phyloP scores from a whole-genome alignment of 2,797 vertebrate genomes.

The Acomys russatus region DNA sequence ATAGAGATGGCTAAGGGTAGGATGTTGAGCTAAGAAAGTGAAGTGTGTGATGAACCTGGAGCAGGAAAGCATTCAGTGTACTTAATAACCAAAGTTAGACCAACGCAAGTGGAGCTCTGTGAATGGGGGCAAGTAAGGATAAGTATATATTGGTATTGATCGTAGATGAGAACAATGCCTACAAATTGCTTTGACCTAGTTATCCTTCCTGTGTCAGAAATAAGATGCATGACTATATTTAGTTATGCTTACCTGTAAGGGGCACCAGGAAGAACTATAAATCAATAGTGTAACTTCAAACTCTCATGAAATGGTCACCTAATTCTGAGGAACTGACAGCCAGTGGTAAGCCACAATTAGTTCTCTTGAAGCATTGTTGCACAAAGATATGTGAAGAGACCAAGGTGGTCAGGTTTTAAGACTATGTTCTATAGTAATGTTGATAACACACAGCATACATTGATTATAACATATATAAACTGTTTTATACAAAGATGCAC shows the following conservation, averaged over 20 bases:
- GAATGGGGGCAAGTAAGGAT: not conserved
- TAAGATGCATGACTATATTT: not conserved
- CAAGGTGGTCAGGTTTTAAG: not conserved
- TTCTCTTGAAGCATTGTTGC: not conserved
- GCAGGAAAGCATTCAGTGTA: not conserved
- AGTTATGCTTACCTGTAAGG: not conserved
- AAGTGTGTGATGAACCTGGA: not conserved
- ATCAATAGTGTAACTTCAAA: not conserved
- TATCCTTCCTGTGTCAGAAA: not conserved
- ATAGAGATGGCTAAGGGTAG: not conserved
- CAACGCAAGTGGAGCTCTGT: not conserved
- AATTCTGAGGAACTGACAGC: not conserved
- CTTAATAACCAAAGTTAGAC: not conserved
- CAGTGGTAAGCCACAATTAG: not conserved
- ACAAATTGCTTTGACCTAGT: constrained; percentile 18
- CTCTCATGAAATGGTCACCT: not conserved
- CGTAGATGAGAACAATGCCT: not conserved
- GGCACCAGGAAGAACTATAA: not conserved
- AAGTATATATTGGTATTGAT: not conserved
- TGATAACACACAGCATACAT: not conserved
- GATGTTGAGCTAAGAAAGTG: not conserved
- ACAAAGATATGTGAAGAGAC: constrained; percentile 20
- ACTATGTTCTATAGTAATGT: not conserved
- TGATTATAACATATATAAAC: not conserved
- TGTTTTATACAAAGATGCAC: not conserved